phyloP scores from a whole-genome alignment of 23 tunicate species.

The Halocynthia aurantium region DNA sequence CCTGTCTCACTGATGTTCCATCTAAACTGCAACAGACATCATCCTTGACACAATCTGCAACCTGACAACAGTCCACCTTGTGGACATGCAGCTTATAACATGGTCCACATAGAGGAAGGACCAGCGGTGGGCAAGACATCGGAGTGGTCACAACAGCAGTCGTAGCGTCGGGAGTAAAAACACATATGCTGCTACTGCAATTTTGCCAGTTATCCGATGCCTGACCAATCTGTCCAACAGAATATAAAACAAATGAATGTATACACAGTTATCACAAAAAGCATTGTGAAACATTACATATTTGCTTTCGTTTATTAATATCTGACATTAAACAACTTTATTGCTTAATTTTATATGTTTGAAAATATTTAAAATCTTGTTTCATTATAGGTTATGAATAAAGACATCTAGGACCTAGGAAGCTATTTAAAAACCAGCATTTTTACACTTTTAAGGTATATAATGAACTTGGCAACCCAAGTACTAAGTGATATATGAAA shows the following conservation, averaged over 20 bases:
- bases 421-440: too few species aligned
- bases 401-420: too few species aligned
- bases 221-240: constrained; percentile 46
- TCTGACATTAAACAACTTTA: too few species aligned
- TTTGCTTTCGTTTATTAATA: neutral
- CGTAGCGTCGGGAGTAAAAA: constrained; percentile 22
- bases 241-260: neutral
- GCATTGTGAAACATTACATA: neutral
- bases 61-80: constrained; percentile 47
- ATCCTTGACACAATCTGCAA: constrained; percentile 67
- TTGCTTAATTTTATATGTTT: too few species aligned
- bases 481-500: too few species aligned
- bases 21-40: constrained; percentile 66
- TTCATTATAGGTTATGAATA: too few species aligned
- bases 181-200: constrained; percentile 34
- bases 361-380: too few species aligned
- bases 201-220: constrained; percentile 30
- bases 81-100: constrained; percentile 35
- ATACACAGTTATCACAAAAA: neutral
- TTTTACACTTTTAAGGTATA: too few species aligned
- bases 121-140: constrained; percentile 33
- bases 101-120: constrained; percentile 30
- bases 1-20: constrained; percentile 54
- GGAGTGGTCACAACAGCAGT: constrained; percentile 15
- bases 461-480: too few species aligned